These are phyloP conservation scores for Mycetomoellerius zeteki DNA, from an alignment of 1,140 invertebrate species.

Conservation along the genomic window DNA sequence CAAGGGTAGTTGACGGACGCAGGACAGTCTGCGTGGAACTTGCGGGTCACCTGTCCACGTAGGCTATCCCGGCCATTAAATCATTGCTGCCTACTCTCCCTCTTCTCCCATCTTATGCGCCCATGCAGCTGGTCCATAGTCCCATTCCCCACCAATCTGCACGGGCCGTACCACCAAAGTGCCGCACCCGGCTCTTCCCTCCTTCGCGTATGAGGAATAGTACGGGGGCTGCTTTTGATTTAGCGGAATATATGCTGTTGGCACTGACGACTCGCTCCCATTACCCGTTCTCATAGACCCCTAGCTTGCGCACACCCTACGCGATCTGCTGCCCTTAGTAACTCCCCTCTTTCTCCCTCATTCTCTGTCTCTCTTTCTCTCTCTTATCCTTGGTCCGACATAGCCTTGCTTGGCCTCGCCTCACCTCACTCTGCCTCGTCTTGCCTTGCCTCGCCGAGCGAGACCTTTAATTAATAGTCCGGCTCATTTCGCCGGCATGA, in stretches of 20 bases:
- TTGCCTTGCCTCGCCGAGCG: constrained; percentile 40
- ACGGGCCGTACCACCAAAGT: constrained; percentile 39
- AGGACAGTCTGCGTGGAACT: constrained; percentile 74
- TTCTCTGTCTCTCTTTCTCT: constrained; percentile 6
- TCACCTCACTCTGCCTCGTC: neutral
- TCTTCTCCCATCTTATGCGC: neutral
- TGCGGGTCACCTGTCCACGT: constrained; percentile 77
- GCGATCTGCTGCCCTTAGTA: constrained; percentile 57
- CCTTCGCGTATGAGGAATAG: constrained; percentile 78
- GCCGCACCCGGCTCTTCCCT: constrained; percentile 41
- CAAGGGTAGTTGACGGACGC: constrained; percentile 73
- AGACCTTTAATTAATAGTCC: constrained; percentile 82
- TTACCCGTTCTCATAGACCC: constrained; percentile 69
- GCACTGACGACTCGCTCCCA: constrained; percentile 83
- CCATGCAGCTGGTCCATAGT: constrained; percentile 15
- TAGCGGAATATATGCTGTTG: constrained; percentile 84
- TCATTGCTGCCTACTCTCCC: constrained; percentile 60
- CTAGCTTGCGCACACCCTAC: constrained; percentile 27
- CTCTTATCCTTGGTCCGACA: constrained; percentile 17
- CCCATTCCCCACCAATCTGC: neutral
- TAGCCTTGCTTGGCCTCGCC: neutral
- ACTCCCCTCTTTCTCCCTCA: constrained; percentile 9
- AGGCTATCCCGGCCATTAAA: constrained; percentile 70
- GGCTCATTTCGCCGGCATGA: constrained; percentile 67
- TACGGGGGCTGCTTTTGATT: constrained; percentile 83